These are phyloP conservation scores for Chaetura pelagica DNA, from an alignment of 2,113 vertebrate genomes.

Conservation along the genomic window DNA sequence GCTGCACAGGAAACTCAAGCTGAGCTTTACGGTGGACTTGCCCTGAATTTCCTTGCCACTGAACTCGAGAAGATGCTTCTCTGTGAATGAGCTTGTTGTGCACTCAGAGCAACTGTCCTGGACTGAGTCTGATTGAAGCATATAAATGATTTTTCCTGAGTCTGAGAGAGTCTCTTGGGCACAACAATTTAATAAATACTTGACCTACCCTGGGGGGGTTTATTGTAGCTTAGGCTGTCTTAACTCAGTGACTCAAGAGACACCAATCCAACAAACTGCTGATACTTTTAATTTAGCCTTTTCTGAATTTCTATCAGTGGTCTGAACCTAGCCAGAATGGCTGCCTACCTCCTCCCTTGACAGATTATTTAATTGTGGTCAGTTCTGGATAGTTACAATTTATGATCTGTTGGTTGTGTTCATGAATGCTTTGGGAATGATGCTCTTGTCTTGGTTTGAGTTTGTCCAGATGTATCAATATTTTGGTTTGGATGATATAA, in stretches of 20 bases:
- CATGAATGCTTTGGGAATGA: slow-evolving; percentile 51
- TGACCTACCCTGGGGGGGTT: background rate
- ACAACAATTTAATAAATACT: background rate
- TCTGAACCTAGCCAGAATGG: background rate
- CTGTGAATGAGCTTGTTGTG: background rate
- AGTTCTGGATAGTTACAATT: slow-evolving; percentile 40
- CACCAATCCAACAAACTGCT: background rate
- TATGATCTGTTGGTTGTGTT: slow-evolving; percentile 62
- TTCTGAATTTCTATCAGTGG: background rate
- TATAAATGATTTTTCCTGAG: background rate
- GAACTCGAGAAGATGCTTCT: background rate
- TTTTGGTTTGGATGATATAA: slow-evolving; percentile 71
- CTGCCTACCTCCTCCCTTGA: background rate
- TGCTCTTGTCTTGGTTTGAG: slow-evolving; percentile 44
- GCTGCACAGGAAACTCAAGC: background rate
- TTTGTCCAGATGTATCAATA: slow-evolving; percentile 75
- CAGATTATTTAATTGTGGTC: background rate
- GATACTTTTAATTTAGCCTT: slow-evolving; percentile 19
- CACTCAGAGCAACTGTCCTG: background rate
- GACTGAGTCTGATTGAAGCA: background rate
- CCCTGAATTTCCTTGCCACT: background rate
- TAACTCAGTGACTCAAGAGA: background rate
- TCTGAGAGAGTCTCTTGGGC: background rate
- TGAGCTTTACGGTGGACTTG: background rate
- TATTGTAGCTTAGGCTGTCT: background rate